phyloP scores from a whole-genome alignment of 2,797 vertebrate species.

The Sciaenops ocellatus region DNA sequence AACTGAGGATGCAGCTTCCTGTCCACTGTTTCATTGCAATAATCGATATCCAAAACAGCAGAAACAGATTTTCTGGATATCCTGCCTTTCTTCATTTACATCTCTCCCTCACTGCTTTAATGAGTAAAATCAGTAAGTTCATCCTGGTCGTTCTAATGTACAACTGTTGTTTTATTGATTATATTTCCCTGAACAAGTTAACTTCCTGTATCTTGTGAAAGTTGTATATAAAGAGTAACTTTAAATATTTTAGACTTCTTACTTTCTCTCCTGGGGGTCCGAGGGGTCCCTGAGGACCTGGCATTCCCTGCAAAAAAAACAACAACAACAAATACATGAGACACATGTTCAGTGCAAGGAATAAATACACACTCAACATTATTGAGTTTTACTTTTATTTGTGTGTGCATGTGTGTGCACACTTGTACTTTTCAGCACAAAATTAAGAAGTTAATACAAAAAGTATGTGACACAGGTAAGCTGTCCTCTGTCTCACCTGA shows the following conservation, averaged over 20 bases:
- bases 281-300: slow-evolving; percentile 90
- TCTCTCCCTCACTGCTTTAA: background rate
- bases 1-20: background rate
- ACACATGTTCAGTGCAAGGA: background rate
- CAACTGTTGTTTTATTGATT: background rate
- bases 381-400: fast-evolving
- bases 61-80: too few relatives aligned
- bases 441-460: background rate
- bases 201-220: background rate
- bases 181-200: background rate
- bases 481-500: slow-evolving; percentile 82
- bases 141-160: background rate
- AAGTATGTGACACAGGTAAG: background rate
- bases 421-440: background rate
- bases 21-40: background rate
- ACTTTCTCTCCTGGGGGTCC: slow-evolving; percentile 94
- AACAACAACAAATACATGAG: background rate
- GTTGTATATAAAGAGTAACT: background rate
- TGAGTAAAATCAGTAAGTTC: background rate
- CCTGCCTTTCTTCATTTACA: background rate
- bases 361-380: background rate
- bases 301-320: slow-evolving; percentile 84
- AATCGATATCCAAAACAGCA: background rate
- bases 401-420: background rate
- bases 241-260: slow-evolving; percentile 39